Percentiles rank a stretch among this genome's conserved stretches.
phyloP scores from a whole-genome alignment of 2,888 invertebrate species.

The Sialis fuliginosa region DNA sequence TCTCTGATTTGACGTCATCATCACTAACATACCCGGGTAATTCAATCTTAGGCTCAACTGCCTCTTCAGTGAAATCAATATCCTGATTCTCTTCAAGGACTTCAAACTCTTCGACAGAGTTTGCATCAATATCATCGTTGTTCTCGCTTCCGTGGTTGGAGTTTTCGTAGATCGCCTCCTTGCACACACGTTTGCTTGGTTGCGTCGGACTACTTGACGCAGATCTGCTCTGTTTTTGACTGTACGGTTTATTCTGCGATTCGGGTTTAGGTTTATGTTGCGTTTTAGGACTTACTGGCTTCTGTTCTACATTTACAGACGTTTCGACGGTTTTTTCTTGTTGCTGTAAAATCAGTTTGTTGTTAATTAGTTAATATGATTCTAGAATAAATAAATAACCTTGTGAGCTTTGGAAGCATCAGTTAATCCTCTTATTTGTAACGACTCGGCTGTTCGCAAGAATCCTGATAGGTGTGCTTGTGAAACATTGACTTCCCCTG shows the following conservation, averaged over 20 bases:
- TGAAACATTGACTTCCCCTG: slow-evolving; percentile 68
- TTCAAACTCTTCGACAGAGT: background rate
- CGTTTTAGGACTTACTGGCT: too few species aligned
- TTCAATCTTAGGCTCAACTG: slow-evolving; percentile 48
- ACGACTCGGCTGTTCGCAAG: slow-evolving; percentile 58
- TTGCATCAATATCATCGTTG: background rate
- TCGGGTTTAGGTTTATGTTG: too few species aligned
- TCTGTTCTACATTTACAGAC: too few species aligned
- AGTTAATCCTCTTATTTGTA: slow-evolving; percentile 61
- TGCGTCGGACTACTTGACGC: background rate
- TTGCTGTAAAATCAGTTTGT: too few species aligned
- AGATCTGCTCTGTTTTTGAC: too few species aligned
- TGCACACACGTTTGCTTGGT: slow-evolving; percentile 1
- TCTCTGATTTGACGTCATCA: slow-evolving; percentile 29
- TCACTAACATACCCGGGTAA: slow-evolving; percentile 55
- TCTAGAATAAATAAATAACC: background rate
- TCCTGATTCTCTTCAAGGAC: background rate
- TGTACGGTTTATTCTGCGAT: too few species aligned
- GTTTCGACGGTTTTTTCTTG: too few species aligned
- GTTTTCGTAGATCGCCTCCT: background rate
- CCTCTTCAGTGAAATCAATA: slow-evolving; percentile 10
- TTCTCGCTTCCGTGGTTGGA: background rate
- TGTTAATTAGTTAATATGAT: background rate
- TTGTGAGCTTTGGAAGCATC: slow-evolving; percentile 30
- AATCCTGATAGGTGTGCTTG: slow-evolving; percentile 60